A percentile compares a stretch with the other conserved stretches of the same genome.
Evolutionary conservation across 2,797 vertebrate genomes (phyloP).

Genomic region (Sebastes hubbsi): DNA sequence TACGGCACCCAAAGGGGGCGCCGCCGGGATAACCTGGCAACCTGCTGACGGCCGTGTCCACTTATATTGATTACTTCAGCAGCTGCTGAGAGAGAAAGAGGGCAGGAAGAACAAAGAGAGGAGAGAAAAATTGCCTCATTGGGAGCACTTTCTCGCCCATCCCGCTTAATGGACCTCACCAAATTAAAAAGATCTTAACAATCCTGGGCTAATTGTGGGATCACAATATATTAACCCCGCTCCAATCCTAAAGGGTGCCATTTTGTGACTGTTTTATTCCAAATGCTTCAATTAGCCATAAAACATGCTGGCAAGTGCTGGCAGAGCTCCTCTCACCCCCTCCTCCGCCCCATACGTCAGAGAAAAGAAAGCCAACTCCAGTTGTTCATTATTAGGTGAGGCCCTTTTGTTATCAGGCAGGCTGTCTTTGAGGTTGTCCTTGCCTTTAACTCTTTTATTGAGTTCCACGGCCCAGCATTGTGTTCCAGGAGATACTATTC

Average conservation of each 20-base stretch:
- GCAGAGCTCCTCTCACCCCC: constrained; percentile 50
- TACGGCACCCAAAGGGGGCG: constrained; percentile 48
- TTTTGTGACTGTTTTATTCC: constrained; percentile 83
- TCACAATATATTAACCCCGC: constrained; percentile 88
- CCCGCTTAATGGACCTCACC: constrained; percentile 89
- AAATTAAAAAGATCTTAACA: constrained; percentile 90
- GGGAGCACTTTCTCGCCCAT: constrained; percentile 75
- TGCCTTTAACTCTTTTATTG: constrained; percentile 81
- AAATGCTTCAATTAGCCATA: constrained; percentile 88
- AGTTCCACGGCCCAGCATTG: constrained; percentile 81
- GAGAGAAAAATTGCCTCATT: constrained; percentile 71
- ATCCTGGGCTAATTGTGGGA: constrained; percentile 89
- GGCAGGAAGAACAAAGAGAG: constrained; percentile 65
- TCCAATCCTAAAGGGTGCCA: constrained; percentile 84
- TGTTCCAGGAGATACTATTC: constrained; percentile 86
- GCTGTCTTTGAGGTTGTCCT: constrained; percentile 84
- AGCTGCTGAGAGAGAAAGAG: constrained; percentile 66
- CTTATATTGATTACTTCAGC: constrained; percentile 75
- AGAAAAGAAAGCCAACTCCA: constrained; percentile 70
- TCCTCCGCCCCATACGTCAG: constrained; percentile 33
- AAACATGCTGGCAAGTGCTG: constrained; percentile 80
- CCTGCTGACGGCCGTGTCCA: constrained; percentile 57
- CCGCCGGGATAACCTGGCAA: constrained; percentile 62
- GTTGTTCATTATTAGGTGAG: constrained; percentile 84
- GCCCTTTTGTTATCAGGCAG: constrained; percentile 81